These are phyloP conservation scores for Ypsolopha sequella DNA, from an alignment of 2,888 invertebrate species.

Conservation along the genomic window DNA sequence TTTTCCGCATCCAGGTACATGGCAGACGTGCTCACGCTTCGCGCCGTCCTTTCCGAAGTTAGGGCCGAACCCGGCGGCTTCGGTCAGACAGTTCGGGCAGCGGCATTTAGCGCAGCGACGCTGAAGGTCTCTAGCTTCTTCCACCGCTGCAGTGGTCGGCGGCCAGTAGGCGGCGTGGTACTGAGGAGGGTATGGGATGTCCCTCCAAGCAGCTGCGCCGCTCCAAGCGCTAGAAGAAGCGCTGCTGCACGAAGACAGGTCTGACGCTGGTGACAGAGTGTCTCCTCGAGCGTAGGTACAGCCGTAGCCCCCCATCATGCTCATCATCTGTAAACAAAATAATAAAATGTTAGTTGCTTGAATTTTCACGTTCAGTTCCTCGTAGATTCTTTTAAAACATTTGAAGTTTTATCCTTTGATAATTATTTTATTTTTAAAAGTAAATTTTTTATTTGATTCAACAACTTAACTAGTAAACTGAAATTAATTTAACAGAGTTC, in stretches of 20 bases:
- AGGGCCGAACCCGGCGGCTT: slow-evolving; percentile 81
- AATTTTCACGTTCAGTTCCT: no score
- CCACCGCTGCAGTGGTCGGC: slow-evolving; percentile 45
- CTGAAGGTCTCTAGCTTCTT: slow-evolving; percentile 69
- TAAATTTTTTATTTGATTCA: neutral
- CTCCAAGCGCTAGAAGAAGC: slow-evolving; percentile 53
- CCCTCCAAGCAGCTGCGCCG: slow-evolving; percentile 48
- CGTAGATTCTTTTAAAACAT: no score
- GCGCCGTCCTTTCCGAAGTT: slow-evolving; percentile 79
- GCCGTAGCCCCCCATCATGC: slow-evolving; percentile 52
- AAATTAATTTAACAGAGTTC: neutral
- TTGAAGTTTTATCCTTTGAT: neutral
- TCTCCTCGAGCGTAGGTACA: slow-evolving; percentile 64
- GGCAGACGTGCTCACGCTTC: slow-evolving; percentile 88
- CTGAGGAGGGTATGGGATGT: slow-evolving; percentile 55
- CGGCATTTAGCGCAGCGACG: slow-evolving; percentile 82
- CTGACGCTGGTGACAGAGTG: slow-evolving; percentile 57
- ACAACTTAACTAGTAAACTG: neutral
- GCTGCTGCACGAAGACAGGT: slow-evolving; percentile 57
- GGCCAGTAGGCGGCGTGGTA: slow-evolving; percentile 59
- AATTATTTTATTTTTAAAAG: neutral
- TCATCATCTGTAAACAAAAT: slow-evolving; percentile 51
- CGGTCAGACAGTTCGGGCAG: slow-evolving; percentile 85
- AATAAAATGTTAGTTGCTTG: neutral
- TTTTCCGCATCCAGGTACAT: slow-evolving; percentile 88